phyloP scores from a whole-genome alignment of 2,113 vertebrate genomes.

The Oreochromis aureus region DNA sequence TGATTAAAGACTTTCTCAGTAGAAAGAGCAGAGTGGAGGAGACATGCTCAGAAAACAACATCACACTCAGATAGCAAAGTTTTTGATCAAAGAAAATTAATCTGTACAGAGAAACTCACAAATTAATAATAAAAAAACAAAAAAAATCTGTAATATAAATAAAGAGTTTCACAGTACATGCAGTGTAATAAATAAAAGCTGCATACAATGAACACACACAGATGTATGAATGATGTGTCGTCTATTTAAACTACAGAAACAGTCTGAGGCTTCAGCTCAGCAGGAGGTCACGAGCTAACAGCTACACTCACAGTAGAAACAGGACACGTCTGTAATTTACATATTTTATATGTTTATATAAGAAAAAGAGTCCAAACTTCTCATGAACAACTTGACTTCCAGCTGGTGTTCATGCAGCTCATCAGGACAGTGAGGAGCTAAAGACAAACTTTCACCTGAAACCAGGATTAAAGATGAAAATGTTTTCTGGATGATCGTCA shows the following conservation, averaged over 20 bases:
- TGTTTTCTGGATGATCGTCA: too few species aligned
- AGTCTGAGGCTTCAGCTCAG: background rate
- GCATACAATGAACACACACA: fast-evolving
- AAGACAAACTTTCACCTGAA: too few species aligned
- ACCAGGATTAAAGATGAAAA: too few species aligned
- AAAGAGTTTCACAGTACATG: background rate
- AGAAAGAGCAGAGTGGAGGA: too few species aligned
- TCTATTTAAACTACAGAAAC: too few species aligned
- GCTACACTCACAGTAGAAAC: background rate
- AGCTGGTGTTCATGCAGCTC: too few species aligned
- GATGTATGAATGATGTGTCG: background rate
- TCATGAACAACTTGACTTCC: too few species aligned
- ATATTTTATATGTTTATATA: fast-evolving
- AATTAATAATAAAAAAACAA: background rate
- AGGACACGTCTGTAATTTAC: background rate
- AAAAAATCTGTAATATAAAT: fast-evolving
- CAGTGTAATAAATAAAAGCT: background rate
- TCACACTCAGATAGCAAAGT: too few species aligned
- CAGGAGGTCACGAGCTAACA: background rate
- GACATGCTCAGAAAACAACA: too few species aligned
- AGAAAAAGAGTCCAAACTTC: too few species aligned
- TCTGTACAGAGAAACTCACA: background rate
- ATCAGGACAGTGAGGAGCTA: background rate
- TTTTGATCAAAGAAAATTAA: background rate
- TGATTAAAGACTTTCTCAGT: too few species aligned